Base-by-base conservation (phyloP, 2,797 vertebrate genomes). In the Agapornis canus region DNA sequence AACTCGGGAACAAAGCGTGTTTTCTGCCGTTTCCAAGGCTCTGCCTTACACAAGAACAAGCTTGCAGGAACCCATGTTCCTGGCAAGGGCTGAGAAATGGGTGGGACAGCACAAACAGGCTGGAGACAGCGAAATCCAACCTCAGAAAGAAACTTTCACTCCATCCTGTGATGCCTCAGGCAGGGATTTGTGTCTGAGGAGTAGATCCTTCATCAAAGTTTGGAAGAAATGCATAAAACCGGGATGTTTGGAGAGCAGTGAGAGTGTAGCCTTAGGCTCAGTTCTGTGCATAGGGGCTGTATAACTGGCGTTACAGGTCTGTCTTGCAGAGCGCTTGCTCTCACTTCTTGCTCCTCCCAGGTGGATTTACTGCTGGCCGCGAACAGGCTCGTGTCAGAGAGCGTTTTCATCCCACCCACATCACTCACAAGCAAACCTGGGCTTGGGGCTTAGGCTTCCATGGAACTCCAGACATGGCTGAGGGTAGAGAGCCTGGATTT, bases 131-230 rank as follows among this genome's bases (percentile, higher is more conserved):
- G 86, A 80, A 93, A 94, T 64, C 52, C 87, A 92, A 19, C 45
- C 86, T 78, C 82, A 29, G 89, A 95, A 78, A 86, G 91, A 29
- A 88, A 90, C 89, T 94, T 94, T 94, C 85, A 43, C 94, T 94
- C 69, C 9, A 61, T 86, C 91, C 65, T 42, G 70, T 0, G 0
- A 1, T 11, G 93, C 95, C 96, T 86, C 76, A 0, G 94, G 95
- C 80, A 6, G 54, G 93, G 95, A 94, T 95, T 96, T 94, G 87
- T 85, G 86, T 94, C 87, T 80, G 78, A 95, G 82, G 65, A 57
- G 35, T 1, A 56, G 91, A 54, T 83, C 69, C 87, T 94, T 82
- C 90, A 92, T 96, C 95, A 95, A 94, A 95, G 91, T 95, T 88
- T 51, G 88, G 85, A 76, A 94, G 90, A 94, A 94, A 86, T 76